Conservation (phyloP, 2,113 vertebrate species). For the Eudyptes chrysolophus region DNA sequence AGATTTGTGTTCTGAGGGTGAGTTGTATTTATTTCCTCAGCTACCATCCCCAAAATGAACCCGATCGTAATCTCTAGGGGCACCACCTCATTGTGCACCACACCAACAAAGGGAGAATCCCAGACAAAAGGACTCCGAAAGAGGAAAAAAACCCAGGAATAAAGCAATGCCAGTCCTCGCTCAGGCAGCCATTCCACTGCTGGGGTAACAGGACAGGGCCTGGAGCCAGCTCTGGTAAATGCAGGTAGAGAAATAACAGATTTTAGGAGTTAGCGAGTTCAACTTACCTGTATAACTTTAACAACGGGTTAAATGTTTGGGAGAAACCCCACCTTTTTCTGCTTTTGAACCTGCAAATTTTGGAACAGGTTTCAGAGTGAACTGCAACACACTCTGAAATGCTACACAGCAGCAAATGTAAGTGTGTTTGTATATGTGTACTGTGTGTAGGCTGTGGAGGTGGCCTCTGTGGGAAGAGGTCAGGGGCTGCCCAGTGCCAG, state of each 20-base stretch:
- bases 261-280: neutral
- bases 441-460: neutral
- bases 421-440: too few relatives aligned
- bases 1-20: neutral
- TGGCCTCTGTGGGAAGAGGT: neutral
- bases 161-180: neutral
- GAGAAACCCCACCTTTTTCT: neutral
- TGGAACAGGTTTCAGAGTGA: neutral
- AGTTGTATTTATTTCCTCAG: neutral
- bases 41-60: neutral
- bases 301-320: neutral
- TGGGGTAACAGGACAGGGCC: rapidly evolving
- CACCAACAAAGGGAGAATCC: neutral
- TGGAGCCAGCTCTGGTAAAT: neutral
- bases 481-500: neutral
- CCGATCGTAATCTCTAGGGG: rapidly evolving
- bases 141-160: neutral
- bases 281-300: neutral
- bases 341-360: neutral
- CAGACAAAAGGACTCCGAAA: neutral
- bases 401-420: neutral
- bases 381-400: neutral
- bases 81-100: rapidly evolving
- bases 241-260: neutral
- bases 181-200: neutral